These are phyloP conservation scores for Pemphredon lugubris DNA, from an alignment of 2,888 invertebrate species.

Conservation along the genomic window DNA sequence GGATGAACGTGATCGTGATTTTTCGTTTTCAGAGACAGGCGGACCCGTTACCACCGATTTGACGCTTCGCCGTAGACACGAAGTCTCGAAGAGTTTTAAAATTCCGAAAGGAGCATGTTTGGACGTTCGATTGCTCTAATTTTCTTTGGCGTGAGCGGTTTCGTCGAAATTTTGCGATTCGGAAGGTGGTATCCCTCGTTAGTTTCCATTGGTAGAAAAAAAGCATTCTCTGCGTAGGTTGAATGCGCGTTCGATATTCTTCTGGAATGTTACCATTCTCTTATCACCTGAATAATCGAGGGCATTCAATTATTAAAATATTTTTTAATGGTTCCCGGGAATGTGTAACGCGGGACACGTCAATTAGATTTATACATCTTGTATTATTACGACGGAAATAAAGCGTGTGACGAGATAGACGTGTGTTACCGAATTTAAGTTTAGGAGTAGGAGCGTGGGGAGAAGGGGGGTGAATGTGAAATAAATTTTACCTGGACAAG, in stretches of 20 bases:
- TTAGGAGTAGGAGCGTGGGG: no score
- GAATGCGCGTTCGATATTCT: no score
- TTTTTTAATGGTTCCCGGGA: not conserved
- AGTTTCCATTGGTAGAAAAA: no score
- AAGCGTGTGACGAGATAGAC: constrained; percentile 4
- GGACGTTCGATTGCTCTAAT: constrained; percentile 1
- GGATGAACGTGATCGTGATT: constrained; percentile 54
- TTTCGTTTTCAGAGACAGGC: constrained; percentile 13
- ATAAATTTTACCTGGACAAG: constrained; percentile 31
- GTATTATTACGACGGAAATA: constrained; percentile 8
- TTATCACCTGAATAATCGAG: no score
- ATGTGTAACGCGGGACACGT: not conserved
- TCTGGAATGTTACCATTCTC: no score
- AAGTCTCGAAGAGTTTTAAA: constrained; percentile 3
- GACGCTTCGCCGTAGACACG: not conserved
- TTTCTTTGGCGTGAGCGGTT: no score
- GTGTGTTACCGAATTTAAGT: constrained; percentile 16
- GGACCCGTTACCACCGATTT: not conserved
- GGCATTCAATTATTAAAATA: not conserved
- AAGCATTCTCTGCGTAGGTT: no score
- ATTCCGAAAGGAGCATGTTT: not conserved
- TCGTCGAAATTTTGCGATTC: no score
- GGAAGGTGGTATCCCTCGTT: no score
- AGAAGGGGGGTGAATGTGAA: constrained; percentile 26
- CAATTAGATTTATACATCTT: constrained; percentile 20